Evolutionary conservation across 53 echinoderm and acorn worm genomes (phyloP), one percentile per base, ranked within the genome.

Genomic region (Astropecten irregularis): DNA sequence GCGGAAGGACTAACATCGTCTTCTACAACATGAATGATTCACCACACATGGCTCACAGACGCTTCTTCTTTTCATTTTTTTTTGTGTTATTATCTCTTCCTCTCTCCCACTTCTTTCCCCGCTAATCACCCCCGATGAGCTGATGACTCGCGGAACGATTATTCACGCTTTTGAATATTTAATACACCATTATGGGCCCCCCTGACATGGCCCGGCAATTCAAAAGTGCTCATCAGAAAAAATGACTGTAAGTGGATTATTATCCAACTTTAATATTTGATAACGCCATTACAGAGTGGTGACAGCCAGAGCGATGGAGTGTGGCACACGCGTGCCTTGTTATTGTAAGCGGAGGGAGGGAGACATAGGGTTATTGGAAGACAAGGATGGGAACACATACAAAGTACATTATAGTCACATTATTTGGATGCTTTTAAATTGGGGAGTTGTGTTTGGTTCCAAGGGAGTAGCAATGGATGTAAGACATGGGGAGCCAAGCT

Each of bases 201-300:
- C 22, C 42, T 40, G 76, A 76, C 59, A 76, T 58, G 76, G 58
- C 57, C 38, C 39, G 58, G 38, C 65, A 38, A 76, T 76, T 16
- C 76, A 25, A 76, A 76, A 76, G 76, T 76, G 59, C 76, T 58
- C 58, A 76, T 76, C 76, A 76, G 76, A 57, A 76, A 70, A 76
- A 76, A 76, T 76, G 76, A 76, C 76, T 76, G 15, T 15, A 76
- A 76, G 76, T 76, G 76, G 76, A 76, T 76, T 76, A 76, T 76
- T 76, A 76, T 76, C 76, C 40, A 25, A 37, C 36, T 76, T 76
- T 76, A 76, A 76, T 76, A 76, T 76, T 76, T 76, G 76, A 76
- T 76, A 57, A 76, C 40, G 39, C 76, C 76, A 76, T 76, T 76
- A 76, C 42, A 26, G 76, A 42, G 76, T 76, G 59, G 40, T 76